These are phyloP conservation scores for Micropterix aruncella DNA, from an alignment of 2,888 invertebrate genomes.

Conservation along the genomic window DNA sequence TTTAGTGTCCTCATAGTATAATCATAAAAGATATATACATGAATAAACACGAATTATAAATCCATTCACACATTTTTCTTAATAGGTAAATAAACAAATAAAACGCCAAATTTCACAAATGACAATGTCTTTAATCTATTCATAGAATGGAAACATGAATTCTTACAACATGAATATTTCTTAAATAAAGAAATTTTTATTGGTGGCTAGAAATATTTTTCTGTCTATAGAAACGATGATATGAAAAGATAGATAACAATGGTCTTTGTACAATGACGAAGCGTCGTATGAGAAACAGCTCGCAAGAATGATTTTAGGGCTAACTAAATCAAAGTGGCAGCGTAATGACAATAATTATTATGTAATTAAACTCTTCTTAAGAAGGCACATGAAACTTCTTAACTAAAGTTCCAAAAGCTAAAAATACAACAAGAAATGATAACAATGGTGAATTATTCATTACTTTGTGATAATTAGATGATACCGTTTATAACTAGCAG, in stretches of 20 bases:
- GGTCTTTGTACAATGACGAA: background rate
- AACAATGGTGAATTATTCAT: constrained; percentile 11
- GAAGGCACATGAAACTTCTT: constrained; percentile 41
- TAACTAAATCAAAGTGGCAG: constrained; percentile 2
- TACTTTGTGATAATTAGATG: background rate
- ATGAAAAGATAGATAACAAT: background rate
- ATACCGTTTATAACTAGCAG: background rate
- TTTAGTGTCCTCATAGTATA: too few species aligned
- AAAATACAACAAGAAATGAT: constrained; percentile 1
- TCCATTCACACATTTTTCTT: too few species aligned
- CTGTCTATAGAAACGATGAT: constrained; percentile 9
- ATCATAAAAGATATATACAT: too few species aligned
- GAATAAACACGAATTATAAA: too few species aligned
- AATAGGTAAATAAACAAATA: too few species aligned
- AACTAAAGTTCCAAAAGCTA: constrained; percentile 22
- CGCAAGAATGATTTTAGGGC: background rate
- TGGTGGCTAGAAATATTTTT: constrained; percentile 38
- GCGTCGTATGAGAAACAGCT: background rate
- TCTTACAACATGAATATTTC: constrained; percentile 40
- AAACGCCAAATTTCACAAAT: background rate
- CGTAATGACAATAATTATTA: constrained; percentile 3
- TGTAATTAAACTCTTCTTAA: constrained; percentile 20
- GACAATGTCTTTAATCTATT: constrained; percentile 28
- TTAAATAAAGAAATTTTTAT: constrained; percentile 38
- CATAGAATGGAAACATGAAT: constrained; percentile 40